Conservation (phyloP, 2,113 vertebrate species). For the Zosterops lateralis region DNA sequence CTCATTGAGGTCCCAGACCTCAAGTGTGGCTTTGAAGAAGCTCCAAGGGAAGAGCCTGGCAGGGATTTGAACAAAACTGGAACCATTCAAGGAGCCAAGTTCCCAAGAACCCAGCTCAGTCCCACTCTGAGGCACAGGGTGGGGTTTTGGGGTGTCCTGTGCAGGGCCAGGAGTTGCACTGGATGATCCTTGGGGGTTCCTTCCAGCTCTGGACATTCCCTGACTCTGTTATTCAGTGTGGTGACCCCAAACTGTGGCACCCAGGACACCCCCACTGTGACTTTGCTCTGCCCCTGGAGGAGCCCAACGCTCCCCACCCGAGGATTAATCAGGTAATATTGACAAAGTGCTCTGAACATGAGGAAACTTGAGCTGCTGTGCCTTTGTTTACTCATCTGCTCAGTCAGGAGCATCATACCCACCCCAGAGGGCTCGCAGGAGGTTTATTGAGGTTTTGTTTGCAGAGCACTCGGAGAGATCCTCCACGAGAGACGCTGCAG, state of each 20-base stretch:
- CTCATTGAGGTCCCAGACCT: not conserved
- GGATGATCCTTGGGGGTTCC: not conserved
- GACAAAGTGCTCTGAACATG: not conserved
- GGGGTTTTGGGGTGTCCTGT: not conserved
- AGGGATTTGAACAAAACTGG: no score
- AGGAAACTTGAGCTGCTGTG: not conserved
- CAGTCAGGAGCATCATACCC: not conserved
- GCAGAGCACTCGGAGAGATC: constrained; percentile 12
- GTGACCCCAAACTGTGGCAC: rapidly evolving
- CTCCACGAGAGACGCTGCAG: not conserved
- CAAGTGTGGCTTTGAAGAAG: not conserved
- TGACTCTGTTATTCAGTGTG: rapidly evolving
- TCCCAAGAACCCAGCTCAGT: not conserved
- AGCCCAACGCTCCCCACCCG: not conserved
- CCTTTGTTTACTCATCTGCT: constrained; percentile 46
- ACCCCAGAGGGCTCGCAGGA: not conserved
- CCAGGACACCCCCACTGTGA: not conserved
- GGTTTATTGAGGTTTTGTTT: constrained; percentile 40
- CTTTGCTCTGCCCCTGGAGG: not conserved
- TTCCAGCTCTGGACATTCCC: not conserved
- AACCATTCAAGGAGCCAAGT: not conserved
- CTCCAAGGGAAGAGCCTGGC: not conserved
- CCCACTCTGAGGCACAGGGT: not conserved
- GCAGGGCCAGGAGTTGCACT: not conserved
- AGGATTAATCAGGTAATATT: not conserved